A percentile compares a stretch with the other conserved stretches of the same genome.
These are phyloP conservation scores for Drosophila bipectinata DNA, from an alignment of 1,140 invertebrate species.

Conservation along the genomic window DNA sequence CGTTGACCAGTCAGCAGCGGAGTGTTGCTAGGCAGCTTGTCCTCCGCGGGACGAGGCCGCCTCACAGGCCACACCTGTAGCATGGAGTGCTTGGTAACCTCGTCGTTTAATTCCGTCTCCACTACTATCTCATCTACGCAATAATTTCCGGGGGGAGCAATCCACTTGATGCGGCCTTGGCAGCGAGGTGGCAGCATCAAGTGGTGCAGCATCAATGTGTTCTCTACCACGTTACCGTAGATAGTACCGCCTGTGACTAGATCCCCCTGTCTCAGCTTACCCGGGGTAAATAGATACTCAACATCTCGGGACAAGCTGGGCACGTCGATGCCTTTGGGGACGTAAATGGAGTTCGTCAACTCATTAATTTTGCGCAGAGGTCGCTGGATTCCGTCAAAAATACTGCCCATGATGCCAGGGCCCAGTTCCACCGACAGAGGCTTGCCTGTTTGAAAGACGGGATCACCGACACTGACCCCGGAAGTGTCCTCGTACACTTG, in stretches of 20 bases:
- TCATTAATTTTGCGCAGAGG: conserved; percentile 91
- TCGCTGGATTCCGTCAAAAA: conserved; percentile 94
- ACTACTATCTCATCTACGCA: conserved; percentile 96
- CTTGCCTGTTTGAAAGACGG: conserved; percentile 91
- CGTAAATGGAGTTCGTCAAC: conserved; percentile 97
- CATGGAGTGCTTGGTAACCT: conserved; percentile 94
- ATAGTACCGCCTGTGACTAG: conserved; percentile 99
- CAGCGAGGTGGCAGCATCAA: conserved; percentile 96
- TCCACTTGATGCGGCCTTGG: conserved; percentile 96
- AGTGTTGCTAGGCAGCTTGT: conserved; percentile 98
- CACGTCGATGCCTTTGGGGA: conserved; percentile 99
- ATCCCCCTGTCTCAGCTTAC: conserved; percentile 92
- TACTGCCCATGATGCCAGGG: conserved; percentile 86
- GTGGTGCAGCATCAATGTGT: conserved; percentile 97
- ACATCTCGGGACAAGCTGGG: conserved; percentile 92
- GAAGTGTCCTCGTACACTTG: conserved; percentile 94
- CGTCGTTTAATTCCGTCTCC: conserved; percentile 99
- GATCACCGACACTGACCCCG: conserved; percentile 94
- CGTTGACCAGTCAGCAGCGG: conserved; percentile 98
- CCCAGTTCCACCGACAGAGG: conserved; percentile 93
- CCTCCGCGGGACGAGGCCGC: conserved; percentile 95
- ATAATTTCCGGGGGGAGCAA: conserved; percentile 96
- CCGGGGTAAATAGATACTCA: conserved; percentile 96
- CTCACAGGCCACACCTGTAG: conserved; percentile 98
- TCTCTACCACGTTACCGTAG: conserved; percentile 97